Conservation (phyloP, 2,113 vertebrate species). For the Pheucticus melanocephalus region DNA sequence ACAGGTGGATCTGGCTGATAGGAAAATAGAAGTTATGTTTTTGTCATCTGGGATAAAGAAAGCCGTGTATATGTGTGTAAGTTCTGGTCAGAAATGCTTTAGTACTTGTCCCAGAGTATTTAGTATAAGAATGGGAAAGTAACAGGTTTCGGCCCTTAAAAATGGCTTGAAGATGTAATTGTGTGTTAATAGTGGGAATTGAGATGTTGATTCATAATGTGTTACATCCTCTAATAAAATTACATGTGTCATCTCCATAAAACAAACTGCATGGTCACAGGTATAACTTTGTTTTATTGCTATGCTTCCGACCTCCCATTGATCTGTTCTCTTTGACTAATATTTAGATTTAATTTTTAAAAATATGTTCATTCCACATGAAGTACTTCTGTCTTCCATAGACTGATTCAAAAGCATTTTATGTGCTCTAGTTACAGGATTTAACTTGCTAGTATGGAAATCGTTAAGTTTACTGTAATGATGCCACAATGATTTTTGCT, state of each 20-base stretch:
- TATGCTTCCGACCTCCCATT: background rate
- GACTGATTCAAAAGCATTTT: background rate
- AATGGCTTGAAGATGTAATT: background rate
- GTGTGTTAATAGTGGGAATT: background rate
- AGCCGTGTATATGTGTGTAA: rapidly evolving
- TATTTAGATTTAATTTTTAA: background rate
- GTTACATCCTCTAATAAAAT: background rate
- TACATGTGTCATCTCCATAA: background rate
- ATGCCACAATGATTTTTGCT: background rate
- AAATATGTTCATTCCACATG: background rate
- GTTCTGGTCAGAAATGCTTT: background rate
- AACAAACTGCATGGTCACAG: background rate
- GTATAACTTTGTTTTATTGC: background rate
- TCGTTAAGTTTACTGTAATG: background rate
- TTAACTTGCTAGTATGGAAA: background rate
- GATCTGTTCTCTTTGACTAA: background rate
- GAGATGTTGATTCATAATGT: background rate
- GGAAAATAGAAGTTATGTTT: background rate
- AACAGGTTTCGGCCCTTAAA: background rate
- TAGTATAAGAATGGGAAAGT: background rate
- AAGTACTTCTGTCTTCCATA: background rate
- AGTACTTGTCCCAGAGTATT: background rate
- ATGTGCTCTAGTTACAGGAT: background rate
- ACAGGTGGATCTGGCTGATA: background rate
- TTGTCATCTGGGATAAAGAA: background rate